A percentile compares a stretch with the other conserved stretches of the same genome.
phyloP scores from a whole-genome alignment of 2,888 invertebrate genomes.

The Rhagonycha lutea region DNA sequence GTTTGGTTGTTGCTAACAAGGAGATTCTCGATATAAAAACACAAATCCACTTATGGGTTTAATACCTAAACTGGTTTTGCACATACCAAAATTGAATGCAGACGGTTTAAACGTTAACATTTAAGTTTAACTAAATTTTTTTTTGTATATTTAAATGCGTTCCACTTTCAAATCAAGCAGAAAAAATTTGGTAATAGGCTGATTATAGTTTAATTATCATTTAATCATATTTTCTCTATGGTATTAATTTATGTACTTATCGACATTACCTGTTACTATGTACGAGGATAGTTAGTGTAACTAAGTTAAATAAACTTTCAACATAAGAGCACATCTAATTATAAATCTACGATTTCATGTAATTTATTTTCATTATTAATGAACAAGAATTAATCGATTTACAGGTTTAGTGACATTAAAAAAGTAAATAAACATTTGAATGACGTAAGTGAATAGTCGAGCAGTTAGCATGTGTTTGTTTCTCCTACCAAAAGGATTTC shows the following conservation, averaged over 20 bases:
- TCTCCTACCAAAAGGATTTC: too few relatives aligned
- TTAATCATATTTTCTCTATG: neutral
- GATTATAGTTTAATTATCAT: neutral
- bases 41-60: slow-evolving; percentile 22
- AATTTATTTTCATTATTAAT: neutral
- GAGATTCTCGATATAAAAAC: slow-evolving; percentile 41
- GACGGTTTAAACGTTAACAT: slow-evolving; percentile 5
- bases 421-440: too few relatives aligned
- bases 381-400: neutral
- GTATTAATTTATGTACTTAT: neutral
- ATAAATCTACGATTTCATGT: neutral
- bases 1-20: slow-evolving; percentile 12
- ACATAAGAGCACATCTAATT: neutral
- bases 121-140: slow-evolving; percentile 4
- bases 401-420: neutral
- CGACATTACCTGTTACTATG: neutral
- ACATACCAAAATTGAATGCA: slow-evolving; percentile 10
- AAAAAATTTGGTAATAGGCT: neutral
- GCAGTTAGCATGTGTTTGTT: too few relatives aligned
- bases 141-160: slow-evolving; percentile 6
- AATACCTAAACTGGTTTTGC: slow-evolving; percentile 18
- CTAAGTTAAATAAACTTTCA: neutral
- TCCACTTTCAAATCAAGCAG: neutral
- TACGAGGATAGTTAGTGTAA: neutral
- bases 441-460: too few relatives aligned